Evolutionary conservation across 1,140 invertebrate species (phyloP).

Genomic region (Drosophila tropicalis): DNA sequence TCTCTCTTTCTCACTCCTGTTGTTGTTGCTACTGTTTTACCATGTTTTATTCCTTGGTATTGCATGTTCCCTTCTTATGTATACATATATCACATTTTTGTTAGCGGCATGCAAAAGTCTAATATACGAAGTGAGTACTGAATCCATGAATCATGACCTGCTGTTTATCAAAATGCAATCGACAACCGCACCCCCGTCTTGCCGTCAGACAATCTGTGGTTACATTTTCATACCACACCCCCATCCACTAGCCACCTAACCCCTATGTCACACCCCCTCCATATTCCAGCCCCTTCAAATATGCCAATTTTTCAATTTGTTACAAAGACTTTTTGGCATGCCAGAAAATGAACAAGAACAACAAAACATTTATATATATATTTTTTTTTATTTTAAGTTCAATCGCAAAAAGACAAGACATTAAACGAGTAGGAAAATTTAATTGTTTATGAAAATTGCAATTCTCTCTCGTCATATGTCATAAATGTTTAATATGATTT

Average conservation of each 20-base stretch:
- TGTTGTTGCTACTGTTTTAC: neutral
- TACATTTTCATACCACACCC: conserved; percentile 37
- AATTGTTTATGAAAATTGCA: conserved; percentile 8
- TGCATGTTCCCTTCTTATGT: conserved; percentile 50
- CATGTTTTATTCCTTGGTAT: conserved; percentile 41
- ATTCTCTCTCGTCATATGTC: neutral
- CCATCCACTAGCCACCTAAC: neutral
- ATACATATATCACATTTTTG: conserved; percentile 15
- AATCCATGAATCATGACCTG: conserved; percentile 59
- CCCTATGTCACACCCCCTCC: neutral
- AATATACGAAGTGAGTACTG: conserved; percentile 40
- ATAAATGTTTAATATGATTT: conserved; percentile 2
- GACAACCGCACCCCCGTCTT: conserved; percentile 9
- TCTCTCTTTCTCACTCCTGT: neutral
- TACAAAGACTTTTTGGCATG: conserved; percentile 20
- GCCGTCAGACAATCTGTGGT: conserved; percentile 40
- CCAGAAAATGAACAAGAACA: neutral
- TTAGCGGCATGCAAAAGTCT: conserved; percentile 48
- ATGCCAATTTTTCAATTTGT: conserved; percentile 61
- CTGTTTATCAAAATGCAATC: conserved; percentile 55
- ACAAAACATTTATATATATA: neutral
- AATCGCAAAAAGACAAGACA: neutral
- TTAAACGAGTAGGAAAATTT: neutral
- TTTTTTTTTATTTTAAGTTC: conserved; percentile 2
- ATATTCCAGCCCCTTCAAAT: conserved; percentile 12